Evolutionary conservation across 2,797 vertebrate genomes (phyloP).

Genomic region (Philypnodon macrostomus): DNA sequence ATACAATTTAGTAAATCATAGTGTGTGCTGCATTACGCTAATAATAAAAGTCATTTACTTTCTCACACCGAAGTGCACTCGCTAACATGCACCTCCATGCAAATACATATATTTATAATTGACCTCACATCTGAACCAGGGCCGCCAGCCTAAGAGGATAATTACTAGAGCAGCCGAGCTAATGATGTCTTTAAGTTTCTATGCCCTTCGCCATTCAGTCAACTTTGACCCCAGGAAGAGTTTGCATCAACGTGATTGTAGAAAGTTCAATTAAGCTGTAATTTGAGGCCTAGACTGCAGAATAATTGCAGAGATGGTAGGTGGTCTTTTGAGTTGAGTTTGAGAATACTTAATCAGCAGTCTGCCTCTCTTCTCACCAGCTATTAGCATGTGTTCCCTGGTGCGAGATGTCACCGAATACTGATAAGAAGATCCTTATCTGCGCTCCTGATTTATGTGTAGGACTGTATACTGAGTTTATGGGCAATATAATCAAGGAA

Average conservation of each 20-base stretch:
- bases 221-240: constrained; percentile 65
- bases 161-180: constrained; percentile 56
- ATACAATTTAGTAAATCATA: background rate
- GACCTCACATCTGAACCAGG: constrained; percentile 64
- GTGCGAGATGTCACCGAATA: constrained; percentile 50
- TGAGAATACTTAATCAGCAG: constrained; percentile 51
- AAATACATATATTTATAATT: constrained; percentile 66
- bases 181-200: constrained; percentile 74
- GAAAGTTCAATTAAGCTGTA: constrained; percentile 64
- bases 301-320: constrained; percentile 47
- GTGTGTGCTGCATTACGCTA: constrained; percentile 7
- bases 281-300: constrained; percentile 49
- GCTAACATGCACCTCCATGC: constrained; percentile 46
- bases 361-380: constrained; percentile 40
- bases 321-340: constrained; percentile 47
- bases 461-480: constrained; percentile 10
- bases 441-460: constrained; percentile 27
- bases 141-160: constrained; percentile 55
- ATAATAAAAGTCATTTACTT: constrained; percentile 21
- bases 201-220: constrained; percentile 32
- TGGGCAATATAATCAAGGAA: constrained; percentile 12
- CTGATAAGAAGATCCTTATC: constrained; percentile 33
- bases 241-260: constrained; percentile 53
- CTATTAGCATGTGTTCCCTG: constrained; percentile 49
- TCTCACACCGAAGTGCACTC: constrained; percentile 19